Evolutionary conservation across 2,113 vertebrate species (phyloP), one percentile per base, ranked within the genome.

Genomic region (Panthera tigris): DNA sequence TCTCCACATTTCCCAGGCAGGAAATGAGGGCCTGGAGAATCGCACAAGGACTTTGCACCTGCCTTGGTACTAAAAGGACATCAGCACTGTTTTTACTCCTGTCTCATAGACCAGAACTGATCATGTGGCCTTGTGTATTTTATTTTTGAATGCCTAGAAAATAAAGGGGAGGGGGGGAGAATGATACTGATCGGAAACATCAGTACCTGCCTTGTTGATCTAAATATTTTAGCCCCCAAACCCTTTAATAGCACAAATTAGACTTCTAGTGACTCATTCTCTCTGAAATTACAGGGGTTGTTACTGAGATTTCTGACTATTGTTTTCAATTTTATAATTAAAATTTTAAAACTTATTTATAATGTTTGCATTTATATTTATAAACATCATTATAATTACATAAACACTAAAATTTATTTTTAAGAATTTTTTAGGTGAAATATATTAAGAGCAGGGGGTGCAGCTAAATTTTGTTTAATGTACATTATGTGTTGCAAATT

Each of bases 381-480:
- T 50, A 92, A 33, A 65, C 36, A 16, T 57, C 10, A 55, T 66
- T 87, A 39, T 50, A 74, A 25, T 85, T 89, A 66, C 52, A 1
- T 89, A 86, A 93, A 71, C 15, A 79, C 82, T 69, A 68, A 36
- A 66, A 69, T 16, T 86, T 55, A 66, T 86, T 92, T 93, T 90
- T 27, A 85, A 61, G 8, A 31, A 14, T 73, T n/a, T 84, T 76
- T 50, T 71, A 55, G 8, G 18, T 76, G 73, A 93, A 66, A 71
- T 50, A 52, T 61, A 45, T 91, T 85, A 89, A 78, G 78, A 78
- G 36, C 11, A 80, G 8, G 2, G 4, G 68, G 9, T 0, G 3
- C 79, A 61, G 15, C 69, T 10, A 94, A 78, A 79, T 69, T 88
- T 91, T 69, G 29, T 90, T 68, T 85, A 73, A 50, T 52, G 18